A percentile compares a stretch with the other conserved stretches of the same genome.
phyloP scores from a whole-genome alignment of 2,797 vertebrate genomes.

The Mionectes olivaceus region DNA sequence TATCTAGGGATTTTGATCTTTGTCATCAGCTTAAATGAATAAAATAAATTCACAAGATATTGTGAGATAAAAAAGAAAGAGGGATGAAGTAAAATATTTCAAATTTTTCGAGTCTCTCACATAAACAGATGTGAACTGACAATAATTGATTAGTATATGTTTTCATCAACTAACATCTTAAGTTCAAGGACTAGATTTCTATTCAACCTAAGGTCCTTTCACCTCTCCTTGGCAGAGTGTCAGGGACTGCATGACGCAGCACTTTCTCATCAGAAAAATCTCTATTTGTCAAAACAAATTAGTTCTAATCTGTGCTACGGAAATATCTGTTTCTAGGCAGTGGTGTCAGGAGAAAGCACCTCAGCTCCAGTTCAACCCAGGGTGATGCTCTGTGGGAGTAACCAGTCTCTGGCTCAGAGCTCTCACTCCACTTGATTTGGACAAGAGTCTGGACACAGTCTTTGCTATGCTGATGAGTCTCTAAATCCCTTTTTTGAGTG shows the following conservation, averaged over 20 bases:
- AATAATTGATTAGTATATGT: background rate
- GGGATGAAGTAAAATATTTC: background rate
- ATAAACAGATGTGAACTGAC: background rate
- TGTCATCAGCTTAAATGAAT: background rate
- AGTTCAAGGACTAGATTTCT: slow-evolving; percentile 14
- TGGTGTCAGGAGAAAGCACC: background rate
- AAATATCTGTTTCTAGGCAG: background rate
- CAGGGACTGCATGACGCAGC: slow-evolving; percentile 25
- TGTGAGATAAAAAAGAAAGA: background rate
- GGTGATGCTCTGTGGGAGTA: background rate
- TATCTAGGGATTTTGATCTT: background rate
- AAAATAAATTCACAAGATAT: background rate
- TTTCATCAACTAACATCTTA: background rate
- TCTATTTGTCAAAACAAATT: slow-evolving; percentile 41
- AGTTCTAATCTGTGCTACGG: background rate
- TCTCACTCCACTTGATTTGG: background rate
- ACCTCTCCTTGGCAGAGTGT: slow-evolving; percentile 11
- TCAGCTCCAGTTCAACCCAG: background rate
- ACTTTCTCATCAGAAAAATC: slow-evolving; percentile 21
- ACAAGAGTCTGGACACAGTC: background rate
- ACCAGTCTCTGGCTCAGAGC: background rate
- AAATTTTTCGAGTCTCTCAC: background rate
- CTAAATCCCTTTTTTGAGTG: background rate
- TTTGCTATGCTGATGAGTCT: background rate
- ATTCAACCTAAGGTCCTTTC: background rate